Evolutionary conservation across 2,797 vertebrate species (phyloP), one percentile per base, ranked within the genome.

Genomic region (Urophycis tenuis): DNA sequence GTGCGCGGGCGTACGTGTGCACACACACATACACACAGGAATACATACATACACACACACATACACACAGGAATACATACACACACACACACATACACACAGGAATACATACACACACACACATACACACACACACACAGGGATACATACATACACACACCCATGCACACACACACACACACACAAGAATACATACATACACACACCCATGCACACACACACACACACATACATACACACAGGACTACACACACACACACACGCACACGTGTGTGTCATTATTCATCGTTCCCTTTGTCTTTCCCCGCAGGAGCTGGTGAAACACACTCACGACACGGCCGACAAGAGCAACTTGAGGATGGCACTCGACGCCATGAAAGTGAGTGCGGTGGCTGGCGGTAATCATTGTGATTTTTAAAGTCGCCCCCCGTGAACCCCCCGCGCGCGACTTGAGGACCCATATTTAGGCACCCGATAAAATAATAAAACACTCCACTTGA

Each of bases 351-450:
- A 97, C 88, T 88, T 98, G 75, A 95, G 94, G 81, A 88, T 94
- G 67, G 95, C 96, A 34, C 94, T 97, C 3, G 95, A 96, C 81
- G 96, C 96, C 32, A 98, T 98, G 96, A 98, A 97, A 91, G 96
- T 95, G 86, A 92, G 92, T 77, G 22, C 32, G n/a, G 71, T 69
- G 67, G 67, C 83, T 86, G 72, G 31, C 31, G 75, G 79, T 81
- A 85, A 87, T 88, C 76, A 75, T 73, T 82, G 74, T 78, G 74
- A 85, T 84, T 86, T 79, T 71, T 25, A 17, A 60, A 60, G 53
- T 60, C 7, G 53, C 6, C 22, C 45, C 6, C 22, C 45, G 45
- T 17, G 17, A 49, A 49, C 53, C n/a, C 22, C 7, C 8, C 22
- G 8, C 6, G 6, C 22, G 8, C 6, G 6, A 60, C 22, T 5